Conservation (phyloP, 2,797 vertebrate species). For the Xiphorhynchus erythropygius region DNA sequence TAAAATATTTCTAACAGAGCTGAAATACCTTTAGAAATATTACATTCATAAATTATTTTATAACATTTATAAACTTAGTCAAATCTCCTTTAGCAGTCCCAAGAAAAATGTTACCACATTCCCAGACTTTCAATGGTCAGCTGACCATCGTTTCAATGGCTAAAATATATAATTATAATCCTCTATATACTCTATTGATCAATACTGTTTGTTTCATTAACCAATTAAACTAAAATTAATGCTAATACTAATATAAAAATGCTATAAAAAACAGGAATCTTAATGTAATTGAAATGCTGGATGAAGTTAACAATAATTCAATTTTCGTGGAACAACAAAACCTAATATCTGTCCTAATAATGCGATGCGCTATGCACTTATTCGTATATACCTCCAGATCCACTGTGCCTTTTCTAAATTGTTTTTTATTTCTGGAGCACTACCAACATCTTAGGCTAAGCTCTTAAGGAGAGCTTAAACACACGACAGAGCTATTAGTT, state of each 20-base stretch:
- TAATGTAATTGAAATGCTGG: not conserved
- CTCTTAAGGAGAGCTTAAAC: not conserved
- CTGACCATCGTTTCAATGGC: not conserved
- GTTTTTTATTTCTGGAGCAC: not conserved
- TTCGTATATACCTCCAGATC: not conserved
- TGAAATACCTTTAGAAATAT: not conserved
- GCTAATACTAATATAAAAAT: not conserved
- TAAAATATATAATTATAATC: not conserved
- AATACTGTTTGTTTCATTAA: not conserved
- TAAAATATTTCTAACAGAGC: not conserved
- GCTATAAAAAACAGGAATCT: not conserved
- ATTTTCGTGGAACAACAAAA: not conserved
- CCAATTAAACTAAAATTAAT: not conserved
- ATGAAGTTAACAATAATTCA: not conserved
- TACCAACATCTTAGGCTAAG: not conserved
- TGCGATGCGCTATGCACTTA: not conserved
- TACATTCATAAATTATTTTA: not conserved
- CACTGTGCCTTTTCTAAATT: not conserved
- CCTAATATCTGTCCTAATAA: not conserved
- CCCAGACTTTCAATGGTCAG: not conserved
- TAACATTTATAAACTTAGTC: not conserved
- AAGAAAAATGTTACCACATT: not conserved
- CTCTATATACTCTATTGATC: not conserved
- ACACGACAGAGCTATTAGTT: slow-evolving; percentile 55
- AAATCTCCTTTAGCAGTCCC: not conserved